Conservation (phyloP, 2,797 vertebrate genomes). For the Cossypha heuglini region DNA sequence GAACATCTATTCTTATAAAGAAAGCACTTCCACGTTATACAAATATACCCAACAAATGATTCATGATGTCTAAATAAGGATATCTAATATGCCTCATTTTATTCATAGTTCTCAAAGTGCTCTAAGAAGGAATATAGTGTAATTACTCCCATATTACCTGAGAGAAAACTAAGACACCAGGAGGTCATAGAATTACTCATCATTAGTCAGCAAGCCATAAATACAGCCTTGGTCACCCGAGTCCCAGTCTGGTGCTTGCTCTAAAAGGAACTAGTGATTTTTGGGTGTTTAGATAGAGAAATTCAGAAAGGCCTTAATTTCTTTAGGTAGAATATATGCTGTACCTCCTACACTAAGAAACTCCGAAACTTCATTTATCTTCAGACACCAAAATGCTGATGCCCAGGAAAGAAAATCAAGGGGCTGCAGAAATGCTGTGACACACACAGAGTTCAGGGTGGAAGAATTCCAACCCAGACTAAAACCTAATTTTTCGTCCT, state of each 20-base stretch:
- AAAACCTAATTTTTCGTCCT: background rate
- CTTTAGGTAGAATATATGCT: background rate
- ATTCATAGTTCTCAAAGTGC: background rate
- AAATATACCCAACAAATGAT: background rate
- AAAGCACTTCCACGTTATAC: background rate
- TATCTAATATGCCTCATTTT: background rate
- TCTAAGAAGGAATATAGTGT: background rate
- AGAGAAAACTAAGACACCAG: slow-evolving; percentile 16
- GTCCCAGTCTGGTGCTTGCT: background rate
- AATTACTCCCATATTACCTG: slow-evolving; percentile 20
- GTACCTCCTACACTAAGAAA: background rate
- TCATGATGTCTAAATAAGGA: background rate
- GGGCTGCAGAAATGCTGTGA: background rate
- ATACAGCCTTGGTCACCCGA: background rate
- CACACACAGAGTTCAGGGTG: background rate
- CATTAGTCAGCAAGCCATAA: slow-evolving; percentile 7
- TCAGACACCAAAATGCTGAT: background rate
- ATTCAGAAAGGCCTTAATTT: background rate
- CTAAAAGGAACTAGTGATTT: background rate
- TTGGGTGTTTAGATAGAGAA: background rate
- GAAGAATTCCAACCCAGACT: background rate
- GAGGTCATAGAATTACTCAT: background rate
- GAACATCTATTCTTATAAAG: background rate
- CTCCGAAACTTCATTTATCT: background rate
- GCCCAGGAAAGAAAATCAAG: background rate